phyloP scores from a whole-genome alignment of 2,888 invertebrate species.

The Plagiodera versicolora region DNA sequence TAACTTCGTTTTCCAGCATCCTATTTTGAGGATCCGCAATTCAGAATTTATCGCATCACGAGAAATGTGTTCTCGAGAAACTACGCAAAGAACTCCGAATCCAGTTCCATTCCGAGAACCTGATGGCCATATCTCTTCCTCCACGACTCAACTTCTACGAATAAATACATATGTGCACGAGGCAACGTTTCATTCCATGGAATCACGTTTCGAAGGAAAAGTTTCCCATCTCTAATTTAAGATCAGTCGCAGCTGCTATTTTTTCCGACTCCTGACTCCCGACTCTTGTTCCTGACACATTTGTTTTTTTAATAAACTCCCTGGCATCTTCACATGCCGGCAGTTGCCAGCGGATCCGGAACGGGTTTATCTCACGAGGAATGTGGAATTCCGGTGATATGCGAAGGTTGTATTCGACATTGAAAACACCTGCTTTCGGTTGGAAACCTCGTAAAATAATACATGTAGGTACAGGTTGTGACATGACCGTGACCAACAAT shows the following conservation, averaged over 20 bases:
- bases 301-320: slow-evolving; percentile 6
- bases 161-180: slow-evolving; percentile 4
- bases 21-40: too few relatives aligned
- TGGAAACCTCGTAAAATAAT: not conserved
- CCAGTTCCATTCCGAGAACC: not conserved
- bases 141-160: not conserved
- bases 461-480: not conserved
- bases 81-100: not conserved
- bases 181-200: not conserved
- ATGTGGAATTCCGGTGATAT: not conserved
- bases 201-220: slow-evolving; percentile 3
- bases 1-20: too few relatives aligned
- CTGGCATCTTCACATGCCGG: not conserved
- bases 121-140: not conserved
- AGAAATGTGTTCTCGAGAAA: too few relatives aligned
- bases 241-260: slow-evolving; percentile 8
- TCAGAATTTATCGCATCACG: too few relatives aligned
- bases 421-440: not conserved
- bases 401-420: slow-evolving; percentile 1
- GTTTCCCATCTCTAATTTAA: slow-evolving; percentile 11
- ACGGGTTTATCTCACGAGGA: not conserved
- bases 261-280: slow-evolving; percentile 3
- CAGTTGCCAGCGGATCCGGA: not conserved
- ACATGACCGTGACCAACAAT: too few relatives aligned
- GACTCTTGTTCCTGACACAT: not conserved